A percentile compares a stretch with the other conserved stretches of the same genome.
phyloP scores from a whole-genome alignment of 1,140 invertebrate species.

The Lanistes nyassanus region DNA sequence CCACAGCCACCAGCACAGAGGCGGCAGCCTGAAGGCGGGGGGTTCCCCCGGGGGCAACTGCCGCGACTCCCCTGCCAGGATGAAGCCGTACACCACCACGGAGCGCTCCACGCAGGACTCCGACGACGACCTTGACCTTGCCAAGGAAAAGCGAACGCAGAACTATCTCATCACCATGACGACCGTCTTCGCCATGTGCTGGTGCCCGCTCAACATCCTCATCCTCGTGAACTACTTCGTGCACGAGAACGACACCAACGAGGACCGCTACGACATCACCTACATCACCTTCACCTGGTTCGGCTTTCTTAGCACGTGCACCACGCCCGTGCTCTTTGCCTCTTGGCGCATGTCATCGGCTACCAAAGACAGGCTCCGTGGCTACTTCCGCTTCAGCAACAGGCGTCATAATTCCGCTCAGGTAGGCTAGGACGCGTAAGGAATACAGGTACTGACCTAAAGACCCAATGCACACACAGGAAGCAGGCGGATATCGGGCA shows the following conservation, averaged over 20 bases:
- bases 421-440: slow-evolving; percentile 15
- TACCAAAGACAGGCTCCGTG: slow-evolving; percentile 73
- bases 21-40: neutral
- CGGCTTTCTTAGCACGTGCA: slow-evolving; percentile 76
- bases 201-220: slow-evolving; percentile 77
- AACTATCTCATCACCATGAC: slow-evolving; percentile 77
- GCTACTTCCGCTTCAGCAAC: slow-evolving; percentile 73
- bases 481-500: no score
- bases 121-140: slow-evolving; percentile 74
- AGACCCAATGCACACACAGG: no score
- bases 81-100: slow-evolving; percentile 19
- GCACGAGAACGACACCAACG: slow-evolving; percentile 77
- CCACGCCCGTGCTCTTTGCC: slow-evolving; percentile 75
- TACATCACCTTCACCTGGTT: slow-evolving; percentile 79
- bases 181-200: slow-evolving; percentile 74
- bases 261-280: slow-evolving; percentile 75
- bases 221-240: slow-evolving; percentile 75
- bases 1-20: slow-evolving; percentile 3
- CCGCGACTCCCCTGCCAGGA: slow-evolving; percentile 10
- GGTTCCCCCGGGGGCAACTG: slow-evolving; percentile 18
- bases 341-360: slow-evolving; percentile 75
- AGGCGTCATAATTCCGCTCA: slow-evolving; percentile 37
- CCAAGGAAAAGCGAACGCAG: slow-evolving; percentile 76
- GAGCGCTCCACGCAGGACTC: slow-evolving; percentile 60
- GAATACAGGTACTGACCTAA: no score